phyloP scores from a whole-genome alignment of 2,113 vertebrate genomes.

The Amphiprion percula region DNA sequence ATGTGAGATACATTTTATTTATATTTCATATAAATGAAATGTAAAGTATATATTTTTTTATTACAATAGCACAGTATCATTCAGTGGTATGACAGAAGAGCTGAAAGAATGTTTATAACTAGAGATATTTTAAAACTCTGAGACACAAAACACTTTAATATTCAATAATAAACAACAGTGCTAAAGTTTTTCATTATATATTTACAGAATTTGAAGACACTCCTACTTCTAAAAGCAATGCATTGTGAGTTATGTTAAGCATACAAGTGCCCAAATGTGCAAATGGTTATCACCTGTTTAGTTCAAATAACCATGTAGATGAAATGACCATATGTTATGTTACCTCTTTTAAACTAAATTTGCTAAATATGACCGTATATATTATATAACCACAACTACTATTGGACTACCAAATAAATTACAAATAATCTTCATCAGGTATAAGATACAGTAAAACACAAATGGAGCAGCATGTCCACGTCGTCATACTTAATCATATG shows the following conservation, averaged over 20 bases:
- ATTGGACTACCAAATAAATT: slow-evolving; percentile 17
- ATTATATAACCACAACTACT: background rate
- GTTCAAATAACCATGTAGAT: slow-evolving; percentile 15
- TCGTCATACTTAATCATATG: slow-evolving; percentile 1
- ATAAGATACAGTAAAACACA: slow-evolving; percentile 10
- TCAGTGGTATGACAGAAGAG: background rate
- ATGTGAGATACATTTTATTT: no score
- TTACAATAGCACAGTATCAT: background rate
- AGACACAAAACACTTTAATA: slow-evolving; percentile 42
- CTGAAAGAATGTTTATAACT: background rate
- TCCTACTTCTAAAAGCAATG: slow-evolving; percentile 49
- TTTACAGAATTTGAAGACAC: slow-evolving; percentile 63
- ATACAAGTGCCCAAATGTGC: slow-evolving; percentile 53
- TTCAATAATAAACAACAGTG: slow-evolving; percentile 57
- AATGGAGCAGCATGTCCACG: slow-evolving; percentile 1
- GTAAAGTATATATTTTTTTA: no score
- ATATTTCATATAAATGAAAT: no score
- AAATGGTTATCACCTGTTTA: slow-evolving; percentile 28
- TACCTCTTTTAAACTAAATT: slow-evolving; percentile 31
- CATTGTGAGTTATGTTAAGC: slow-evolving; percentile 39
- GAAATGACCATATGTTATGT: slow-evolving; percentile 23
- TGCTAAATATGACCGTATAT: slow-evolving; percentile 18
- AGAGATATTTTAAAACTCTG: slow-evolving; percentile 11
- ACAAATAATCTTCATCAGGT: slow-evolving; percentile 15
- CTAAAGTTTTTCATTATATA: slow-evolving; percentile 54